A percentile compares a stretch with the other conserved stretches of the same genome.
Conservation (phyloP, 2,888 invertebrate genomes). For the Norana najaformis region DNA sequence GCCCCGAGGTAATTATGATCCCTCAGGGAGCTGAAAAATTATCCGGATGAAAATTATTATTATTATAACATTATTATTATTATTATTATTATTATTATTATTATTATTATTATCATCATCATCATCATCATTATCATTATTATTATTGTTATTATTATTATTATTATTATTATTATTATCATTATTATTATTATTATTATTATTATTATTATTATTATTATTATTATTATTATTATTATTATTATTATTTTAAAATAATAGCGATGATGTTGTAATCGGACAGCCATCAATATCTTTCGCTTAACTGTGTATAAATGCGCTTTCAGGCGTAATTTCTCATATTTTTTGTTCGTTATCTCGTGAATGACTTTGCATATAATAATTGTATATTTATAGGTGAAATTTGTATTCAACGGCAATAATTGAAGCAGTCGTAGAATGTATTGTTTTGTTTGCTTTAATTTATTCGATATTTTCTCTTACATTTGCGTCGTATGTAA, state of each 20-base stretch:
- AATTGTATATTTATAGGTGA: background rate
- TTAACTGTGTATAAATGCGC: background rate
- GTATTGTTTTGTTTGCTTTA: background rate
- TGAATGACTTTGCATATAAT: background rate
- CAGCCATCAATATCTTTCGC: background rate
- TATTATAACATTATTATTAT: background rate
- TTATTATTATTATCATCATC: too few relatives aligned
- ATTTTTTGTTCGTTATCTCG: background rate
- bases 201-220: background rate
- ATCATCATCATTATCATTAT: too few relatives aligned
- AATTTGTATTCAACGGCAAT: background rate
- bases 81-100: background rate
- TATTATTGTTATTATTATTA: background rate
- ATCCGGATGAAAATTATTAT: too few relatives aligned
- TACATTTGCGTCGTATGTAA: background rate
- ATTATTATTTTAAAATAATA: too few relatives aligned
- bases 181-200: background rate
- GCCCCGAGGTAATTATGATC: too few relatives aligned
- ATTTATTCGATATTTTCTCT: background rate
- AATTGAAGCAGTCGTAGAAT: slow-evolving; percentile 2
- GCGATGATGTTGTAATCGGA: too few relatives aligned
- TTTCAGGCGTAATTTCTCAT: background rate
- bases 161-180: too few relatives aligned
- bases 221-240: background rate
- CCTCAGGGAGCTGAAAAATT: too few relatives aligned